Base-by-base conservation (phyloP, 2,113 vertebrate genomes). In the Dasyprocta punctata region DNA sequence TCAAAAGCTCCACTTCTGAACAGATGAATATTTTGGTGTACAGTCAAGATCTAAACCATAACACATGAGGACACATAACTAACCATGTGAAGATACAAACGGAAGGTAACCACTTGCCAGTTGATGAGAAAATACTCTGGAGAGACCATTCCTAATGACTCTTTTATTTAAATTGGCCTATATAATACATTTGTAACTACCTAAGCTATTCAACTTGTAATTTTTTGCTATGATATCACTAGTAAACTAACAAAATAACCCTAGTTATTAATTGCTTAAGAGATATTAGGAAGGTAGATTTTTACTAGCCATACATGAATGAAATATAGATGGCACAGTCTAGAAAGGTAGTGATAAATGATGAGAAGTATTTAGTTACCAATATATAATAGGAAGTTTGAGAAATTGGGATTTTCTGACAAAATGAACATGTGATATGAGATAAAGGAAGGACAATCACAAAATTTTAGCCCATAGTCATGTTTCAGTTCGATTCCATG, bases 11-110 rank as follows among this genome's bases (percentile, higher is more conserved):
- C 12, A 28, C 41, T 44, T 71, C 10, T 12, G 10, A 47, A 75
- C 11, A 28, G 12, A 14, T 75, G 41, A 28, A 6, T 47, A 75
- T 26, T 47, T 28, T 47, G 73, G 22, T 41, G 4, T 7, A 47
- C 11, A 47, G 47, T 75, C 73, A 75, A n/a, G n/a, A n/a, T n/a
- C n/a, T n/a, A n/a, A n/a, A 28, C 24, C 24, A 49, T 49, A 77
- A 30, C 26, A 77, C 19, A 17, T 13, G 4, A 54, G 14, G 56
- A 49, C 10, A 86, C 20, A 81, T 22, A 20, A 54, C 8, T 47
- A 1, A 1, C 26, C 11, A 3, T 5, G 1, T 22, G 85, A 38
- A 12, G 67, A 7, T 3, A 16, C 28, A 61, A 0, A 65, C 12
- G 12, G 33, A 54, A 84, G 33, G 26, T 4, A 26, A 47, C 1